Base-by-base conservation (phyloP, 2,888 invertebrate species). In the Anodontia alba region DNA sequence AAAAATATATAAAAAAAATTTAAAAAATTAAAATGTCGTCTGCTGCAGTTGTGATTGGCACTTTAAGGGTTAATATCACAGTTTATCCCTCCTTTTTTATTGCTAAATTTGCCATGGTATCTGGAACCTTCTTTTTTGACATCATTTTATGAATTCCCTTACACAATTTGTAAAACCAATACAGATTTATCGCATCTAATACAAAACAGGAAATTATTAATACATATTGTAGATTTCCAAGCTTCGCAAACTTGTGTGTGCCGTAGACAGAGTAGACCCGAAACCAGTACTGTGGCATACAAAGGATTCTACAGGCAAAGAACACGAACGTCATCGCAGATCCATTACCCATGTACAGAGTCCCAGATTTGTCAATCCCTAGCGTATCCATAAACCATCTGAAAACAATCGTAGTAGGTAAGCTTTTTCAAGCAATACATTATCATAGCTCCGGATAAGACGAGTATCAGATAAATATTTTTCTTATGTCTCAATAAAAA, bases 301-400 rank as follows among this genome's bases (percentile, higher is more conserved):
- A 84, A 10, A 90, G 85, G 26, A 94, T 91, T 36, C 94, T 88
- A 23, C 90, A 91, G 0, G 90, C 54, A 78, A 94, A 93, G 85
- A 94, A 94, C 20, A 92, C 89, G 15, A 90, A 81, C 0, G 93
- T 91, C 92, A 94, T 92, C 12, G 90, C 83, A 12, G 93, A 29
- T 23, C 93, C 94, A 82, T 94, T 94, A 33, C 89, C 76, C 31
- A 93, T 83, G 79, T 92, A 93, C 7, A 89, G 42, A 20, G 81
- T 76, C 29, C 89, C 90, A 29, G 83, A 83, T 79, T 91, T 92
- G 29, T 86, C 83, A 83, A 90, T 90, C 17, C 90, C 90, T 54
- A 91, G 80, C n/a, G 87, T 87, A 71, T 91, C 90, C 36, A 94
- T 84, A 80, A 93, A 92, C 94, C 94, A 94, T 80, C 94, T 94